Evolutionary conservation across 2,888 invertebrate genomes (phyloP), one percentile per base, ranked within the genome.

Genomic region (Agonopterix arenella): DNA sequence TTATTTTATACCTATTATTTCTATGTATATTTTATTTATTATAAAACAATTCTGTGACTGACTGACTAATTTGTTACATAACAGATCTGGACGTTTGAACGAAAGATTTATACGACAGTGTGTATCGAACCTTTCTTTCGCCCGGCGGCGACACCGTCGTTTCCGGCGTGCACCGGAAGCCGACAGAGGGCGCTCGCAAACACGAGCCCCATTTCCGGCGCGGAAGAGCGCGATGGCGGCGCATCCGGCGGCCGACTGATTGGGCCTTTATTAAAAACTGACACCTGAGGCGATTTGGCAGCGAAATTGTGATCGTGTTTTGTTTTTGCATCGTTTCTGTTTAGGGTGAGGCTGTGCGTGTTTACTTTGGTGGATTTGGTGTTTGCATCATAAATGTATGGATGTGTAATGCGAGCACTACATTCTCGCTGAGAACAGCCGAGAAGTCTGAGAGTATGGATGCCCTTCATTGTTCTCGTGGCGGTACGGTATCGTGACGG

Each of bases 261-360:
- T 86, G 86, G 82, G 70, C 68, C 80, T 83, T 85, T 89, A 89
- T 88, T 89, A 88, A 89, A 88, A 85, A 81, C 79, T 78, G 83
- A 84, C 85, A 86, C 88, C 86, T 85, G 80, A 70, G 85, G 86
- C 84, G 69, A 28, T 28, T 28, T 28, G 28, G 64, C 80, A 8
- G 45, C 13, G 36, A 9, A 16, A 49, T 48, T 48, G 47, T 36
- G 3, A 28, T 10, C 16, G 36, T 36, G 36, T 36, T 49, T 42
- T 42, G 45, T 45, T 49, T 46, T 18, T 8, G 36, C 43, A 10
- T 3, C 40, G 40, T 40, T 10, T 40, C 11, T 40, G 40, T 40
- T 40, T 40, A n/a, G 40, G 11, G n/a, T 40, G 40, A 4, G 40
- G 28, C 28, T 28, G 28, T 28, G 28, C 7, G 1, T 28, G 18